A percentile compares a stretch with the other conserved stretches of the same genome.
Evolutionary conservation across 64 coral and sea anemone species (phyloP).

Genomic region (Porites lutea): DNA sequence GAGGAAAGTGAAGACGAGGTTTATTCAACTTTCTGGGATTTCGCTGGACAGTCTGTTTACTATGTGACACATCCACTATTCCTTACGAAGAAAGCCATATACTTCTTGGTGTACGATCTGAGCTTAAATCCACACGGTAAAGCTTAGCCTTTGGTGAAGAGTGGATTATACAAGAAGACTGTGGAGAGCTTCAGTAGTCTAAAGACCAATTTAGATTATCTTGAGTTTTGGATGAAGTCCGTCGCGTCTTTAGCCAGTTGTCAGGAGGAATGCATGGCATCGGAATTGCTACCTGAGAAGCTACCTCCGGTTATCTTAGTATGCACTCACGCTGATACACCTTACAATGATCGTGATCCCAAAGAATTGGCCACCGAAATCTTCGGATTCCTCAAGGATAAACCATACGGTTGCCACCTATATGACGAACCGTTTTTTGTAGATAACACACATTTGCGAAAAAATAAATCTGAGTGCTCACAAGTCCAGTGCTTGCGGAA

Average conservation of each 20-base stretch:
- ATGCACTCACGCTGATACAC: conserved; percentile 59
- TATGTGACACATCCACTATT: too few relatives aligned
- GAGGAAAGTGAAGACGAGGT: background rate
- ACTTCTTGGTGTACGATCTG: background rate
- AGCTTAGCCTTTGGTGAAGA: background rate
- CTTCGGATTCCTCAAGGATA: background rate
- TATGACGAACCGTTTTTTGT: conserved; percentile 14
- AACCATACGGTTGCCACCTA: conserved; percentile 35
- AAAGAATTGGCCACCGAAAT: conserved; percentile 7
- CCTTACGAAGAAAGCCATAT: too few relatives aligned
- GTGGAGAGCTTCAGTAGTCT: background rate
- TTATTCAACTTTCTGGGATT: background rate
- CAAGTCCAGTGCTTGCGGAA: conserved; percentile 24
- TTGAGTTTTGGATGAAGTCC: conserved; percentile 59
- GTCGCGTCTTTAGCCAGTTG: conserved; percentile 23
- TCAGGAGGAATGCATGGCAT: background rate
- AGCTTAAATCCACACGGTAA: background rate
- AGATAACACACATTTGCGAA: conserved; percentile 41
- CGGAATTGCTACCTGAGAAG: background rate
- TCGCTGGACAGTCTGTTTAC: too few relatives aligned
- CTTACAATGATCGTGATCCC: background rate
- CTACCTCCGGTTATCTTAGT: conserved; percentile 40
- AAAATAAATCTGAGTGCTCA: background rate
- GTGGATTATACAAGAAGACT: background rate
- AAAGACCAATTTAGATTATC: conserved; percentile 47